A percentile compares a stretch with the other conserved stretches of the same genome.
Evolutionary conservation across 92 coral and sea anemone species (phyloP).

Genomic region (Epizoanthus stellaris): DNA sequence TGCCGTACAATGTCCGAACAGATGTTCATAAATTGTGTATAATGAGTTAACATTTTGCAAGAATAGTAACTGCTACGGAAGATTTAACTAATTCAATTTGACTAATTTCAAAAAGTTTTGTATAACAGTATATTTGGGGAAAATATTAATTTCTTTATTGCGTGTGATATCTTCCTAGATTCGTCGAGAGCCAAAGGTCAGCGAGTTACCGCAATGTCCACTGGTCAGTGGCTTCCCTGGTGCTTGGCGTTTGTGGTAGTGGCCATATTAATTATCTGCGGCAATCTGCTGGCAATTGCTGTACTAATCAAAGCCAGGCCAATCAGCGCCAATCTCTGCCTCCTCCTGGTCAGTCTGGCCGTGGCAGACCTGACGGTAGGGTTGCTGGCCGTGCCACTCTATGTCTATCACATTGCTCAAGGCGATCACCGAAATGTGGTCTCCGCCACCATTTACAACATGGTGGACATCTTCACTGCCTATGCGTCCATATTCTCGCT

Average conservation of each 20-base stretch:
- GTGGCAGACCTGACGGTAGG: constrained; percentile 41
- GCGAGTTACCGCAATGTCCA: constrained; percentile 2
- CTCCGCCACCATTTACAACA: neutral
- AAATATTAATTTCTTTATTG: neutral
- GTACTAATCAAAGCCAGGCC: constrained; percentile 33
- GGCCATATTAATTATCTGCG: constrained; percentile 28
- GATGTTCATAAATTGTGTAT: too few relatives aligned
- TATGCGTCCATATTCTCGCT: constrained; percentile 38
- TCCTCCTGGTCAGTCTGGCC: constrained; percentile 22
- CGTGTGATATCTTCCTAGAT: neutral
- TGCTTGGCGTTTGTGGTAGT: constrained; percentile 21
- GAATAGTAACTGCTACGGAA: neutral
- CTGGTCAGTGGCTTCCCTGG: constrained; percentile 31
- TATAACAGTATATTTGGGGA: too few relatives aligned
- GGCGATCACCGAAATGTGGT: neutral
- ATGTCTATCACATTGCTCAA: constrained; percentile 1
- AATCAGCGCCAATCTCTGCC: constrained; percentile 26
- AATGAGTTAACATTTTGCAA: neutral
- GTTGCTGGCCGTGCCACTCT: constrained; percentile 34
- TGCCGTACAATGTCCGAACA: too few relatives aligned
- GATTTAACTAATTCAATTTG: too few relatives aligned
- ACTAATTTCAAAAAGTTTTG: too few relatives aligned
- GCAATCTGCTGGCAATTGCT: constrained; percentile 29
- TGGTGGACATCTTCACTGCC: constrained; percentile 23
- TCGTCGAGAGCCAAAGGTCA: neutral